Evolutionary conservation across 2,888 invertebrate species (phyloP), one percentile per base, ranked within the genome.

Genomic region (Agrotis ipsilon): DNA sequence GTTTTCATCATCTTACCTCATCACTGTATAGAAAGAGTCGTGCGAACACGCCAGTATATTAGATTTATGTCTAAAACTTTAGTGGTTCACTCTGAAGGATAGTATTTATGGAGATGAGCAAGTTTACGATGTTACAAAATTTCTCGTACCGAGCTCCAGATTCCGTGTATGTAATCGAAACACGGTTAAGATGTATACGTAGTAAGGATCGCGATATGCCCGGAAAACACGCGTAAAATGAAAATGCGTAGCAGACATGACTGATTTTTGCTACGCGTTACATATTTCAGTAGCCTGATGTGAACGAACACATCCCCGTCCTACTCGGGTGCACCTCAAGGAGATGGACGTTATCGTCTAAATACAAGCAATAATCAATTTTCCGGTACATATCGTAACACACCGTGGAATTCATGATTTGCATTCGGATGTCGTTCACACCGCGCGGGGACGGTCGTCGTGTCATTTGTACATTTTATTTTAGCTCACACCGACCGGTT

Each of bases 401-500:
- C 49, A 60, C 58, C 73, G 73, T 75, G 75, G 76, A 70, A 75
- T 77, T 55, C 48, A 83, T 59, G 67, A 85, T 86, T 86, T 87
- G 83, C 86, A 85, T 86, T 71, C 66, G 70, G 78, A 83, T 81
- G 83, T 82, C 82, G 76, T 86, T 84, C 78, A 80, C 83, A 73
- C 67, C 61, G 75, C 9, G 32, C 49, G 61, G 65, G 67, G 78
- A 72, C 68, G 77, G 63, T 49, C 68, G 63, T 51, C 57, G 65
- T 69, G 72, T 68, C 64, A 52, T 75, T 70, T 58, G 71, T 72
- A 75, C 75, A 72, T 79, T 82, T 75, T 81, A 83, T 81, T 85
- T 80, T 61, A 80, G 70, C 76, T 63, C 71, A 43, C 48, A 55
- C 55, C 68, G 75, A 88, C 88, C 89, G 89, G 89, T 90, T 87